A percentile compares a stretch with the other conserved stretches of the same genome.
Conservation (phyloP, 2,888 invertebrate genomes). For the Hydrotaea cyrtoneurina region DNA sequence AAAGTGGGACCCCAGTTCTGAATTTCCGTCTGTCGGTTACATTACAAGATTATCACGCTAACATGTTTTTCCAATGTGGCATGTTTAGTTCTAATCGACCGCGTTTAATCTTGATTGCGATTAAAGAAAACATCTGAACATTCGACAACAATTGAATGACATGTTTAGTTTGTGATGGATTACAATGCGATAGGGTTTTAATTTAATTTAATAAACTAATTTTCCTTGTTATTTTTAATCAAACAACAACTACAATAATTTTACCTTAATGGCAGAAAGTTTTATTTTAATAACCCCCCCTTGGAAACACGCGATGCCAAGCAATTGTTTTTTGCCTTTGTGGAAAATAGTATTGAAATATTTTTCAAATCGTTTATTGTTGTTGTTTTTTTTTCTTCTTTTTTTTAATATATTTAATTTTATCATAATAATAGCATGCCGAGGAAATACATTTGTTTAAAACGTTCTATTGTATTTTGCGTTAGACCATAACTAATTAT, state of each 20-base stretch:
- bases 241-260: not conserved
- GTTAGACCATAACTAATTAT: conserved; percentile 30
- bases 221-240: not conserved
- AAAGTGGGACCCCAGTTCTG: too few relatives aligned
- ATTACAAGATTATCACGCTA: too few relatives aligned
- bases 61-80: not conserved
- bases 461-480: conserved; percentile 20
- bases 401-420: not conserved
- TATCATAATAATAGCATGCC: not conserved
- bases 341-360: not conserved
- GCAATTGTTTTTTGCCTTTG: not conserved
- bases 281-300: not conserved
- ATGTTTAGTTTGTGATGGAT: not conserved
- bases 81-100: not conserved
- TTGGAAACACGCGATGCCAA: not conserved
- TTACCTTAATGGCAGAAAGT: not conserved
- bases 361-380: not conserved
- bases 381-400: not conserved
- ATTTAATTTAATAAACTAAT: not conserved
- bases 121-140: not conserved
- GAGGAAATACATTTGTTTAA: conserved; percentile 25
- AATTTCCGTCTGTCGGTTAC: too few relatives aligned
- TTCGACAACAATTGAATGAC: not conserved
- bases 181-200: not conserved
- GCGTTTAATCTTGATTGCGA: not conserved